phyloP scores from a whole-genome alignment of 2,113 vertebrate genomes.

The Typhlomys cinereus region DNA sequence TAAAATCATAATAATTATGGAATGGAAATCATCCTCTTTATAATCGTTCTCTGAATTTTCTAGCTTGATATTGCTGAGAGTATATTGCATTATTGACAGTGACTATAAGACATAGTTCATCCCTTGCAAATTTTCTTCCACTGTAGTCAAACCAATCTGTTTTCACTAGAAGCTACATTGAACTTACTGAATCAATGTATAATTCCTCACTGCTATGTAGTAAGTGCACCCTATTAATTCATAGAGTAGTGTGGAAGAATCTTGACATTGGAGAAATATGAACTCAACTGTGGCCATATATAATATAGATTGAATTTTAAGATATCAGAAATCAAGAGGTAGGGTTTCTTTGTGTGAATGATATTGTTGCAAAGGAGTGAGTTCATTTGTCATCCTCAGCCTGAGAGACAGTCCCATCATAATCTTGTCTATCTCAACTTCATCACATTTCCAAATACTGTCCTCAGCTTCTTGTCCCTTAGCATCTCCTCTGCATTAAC shows the following conservation, averaged over 20 bases:
- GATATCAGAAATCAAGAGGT: background rate
- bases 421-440: background rate
- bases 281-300: background rate
- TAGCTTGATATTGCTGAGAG: background rate
- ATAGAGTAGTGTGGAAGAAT: background rate
- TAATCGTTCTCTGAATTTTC: background rate
- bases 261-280: background rate
- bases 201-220: background rate
- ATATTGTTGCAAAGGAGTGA: background rate
- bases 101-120: background rate
- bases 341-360: background rate
- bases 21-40: background rate
- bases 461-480: background rate
- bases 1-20: background rate
- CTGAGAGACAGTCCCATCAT: background rate
- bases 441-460: background rate
- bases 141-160: background rate
- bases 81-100: background rate
- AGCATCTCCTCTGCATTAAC: background rate
- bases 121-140: background rate
- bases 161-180: background rate
- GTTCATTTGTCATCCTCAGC: background rate
- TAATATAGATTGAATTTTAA: background rate
- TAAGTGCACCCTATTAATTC: background rate
- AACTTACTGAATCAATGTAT: background rate